Evolutionary conservation across 2,797 vertebrate species (phyloP), one percentile per base, ranked within the genome.

Genomic region (Acestrorhynchus altus): DNA sequence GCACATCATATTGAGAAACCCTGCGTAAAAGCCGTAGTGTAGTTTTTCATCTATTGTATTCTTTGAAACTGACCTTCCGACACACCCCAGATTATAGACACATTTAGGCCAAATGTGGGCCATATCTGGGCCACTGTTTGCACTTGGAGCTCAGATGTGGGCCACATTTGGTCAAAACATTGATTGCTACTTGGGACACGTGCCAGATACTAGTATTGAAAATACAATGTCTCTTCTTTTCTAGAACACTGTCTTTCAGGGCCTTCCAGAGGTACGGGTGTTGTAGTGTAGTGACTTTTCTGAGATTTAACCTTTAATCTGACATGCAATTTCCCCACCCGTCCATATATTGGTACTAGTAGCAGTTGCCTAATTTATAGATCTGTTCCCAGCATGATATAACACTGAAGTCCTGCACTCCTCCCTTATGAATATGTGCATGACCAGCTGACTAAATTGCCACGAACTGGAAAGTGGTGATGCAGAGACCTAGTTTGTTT

Each of bases 171-270:
- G n/a, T n/a, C n/a, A n/a, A n/a, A n/a, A n/a, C n/a, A n/a, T n/a
- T n/a, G n/a, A n/a, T n/a, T n/a, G n/a, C n/a, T n/a, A n/a, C n/a
- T n/a, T n/a, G n/a, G n/a, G n/a, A 28, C 12, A 46, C 44, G 18
- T 16, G 16, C 46, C 51, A 10, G 8, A 52, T n/a, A 8, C 20
- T 51, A 24, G 22, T n/a, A 20, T 8, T 78, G 22, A 52, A 72
- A n/a, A 7, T 77, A 52, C 39, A 60, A 40, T 72, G 28, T 80
- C 40, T 67, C 26, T 74, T 80, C 81, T 88, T 15, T 88, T 92
- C 72, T 93, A 94, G 91, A 94, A 85, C 92, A 89, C 80, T 93
- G 86, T 93, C 92, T 93, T 94, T 94, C 91, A 94, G 93, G 91
- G 88, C 91, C 0, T 83, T 88, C 77, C 86, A 80, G 93, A 94